A percentile compares a stretch with the other conserved stretches of the same genome.
These are phyloP conservation scores for Pogonocherus hispidulus DNA, from an alignment of 2,888 invertebrate genomes.

Conservation along the genomic window DNA sequence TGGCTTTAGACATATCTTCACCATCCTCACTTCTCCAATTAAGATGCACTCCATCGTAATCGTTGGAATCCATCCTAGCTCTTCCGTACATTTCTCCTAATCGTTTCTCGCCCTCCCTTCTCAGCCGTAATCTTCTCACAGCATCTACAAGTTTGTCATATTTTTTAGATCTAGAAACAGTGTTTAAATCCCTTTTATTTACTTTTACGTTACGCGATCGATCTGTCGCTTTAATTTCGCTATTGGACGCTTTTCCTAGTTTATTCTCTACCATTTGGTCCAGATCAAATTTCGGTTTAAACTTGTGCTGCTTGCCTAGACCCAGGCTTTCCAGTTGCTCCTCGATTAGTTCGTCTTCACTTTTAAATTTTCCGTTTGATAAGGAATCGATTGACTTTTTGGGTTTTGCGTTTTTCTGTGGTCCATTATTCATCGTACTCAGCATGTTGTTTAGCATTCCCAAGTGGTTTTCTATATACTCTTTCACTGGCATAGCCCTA, in stretches of 20 bases:
- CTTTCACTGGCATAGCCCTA: conserved; percentile 62
- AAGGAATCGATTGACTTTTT: neutral
- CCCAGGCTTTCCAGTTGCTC: conserved; percentile 57
- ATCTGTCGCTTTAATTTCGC: conserved; percentile 14
- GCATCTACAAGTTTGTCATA: conserved; percentile 60
- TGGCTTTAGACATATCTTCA: conserved; percentile 48
- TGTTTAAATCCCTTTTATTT: conserved; percentile 19
- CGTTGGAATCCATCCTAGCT: conserved; percentile 20
- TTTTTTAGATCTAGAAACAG: conserved; percentile 47
- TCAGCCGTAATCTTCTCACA: conserved; percentile 54
- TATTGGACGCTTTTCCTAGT: conserved; percentile 5
- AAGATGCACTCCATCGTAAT: conserved; percentile 34
- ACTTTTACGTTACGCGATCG: conserved; percentile 17
- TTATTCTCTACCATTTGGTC: conserved; percentile 48
- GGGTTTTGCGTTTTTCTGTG: neutral
- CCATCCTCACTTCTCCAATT: conserved; percentile 40
- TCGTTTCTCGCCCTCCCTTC: conserved; percentile 57
- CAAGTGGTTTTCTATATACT: conserved; percentile 63
- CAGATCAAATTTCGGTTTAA: conserved; percentile 54
- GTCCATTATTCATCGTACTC: conserved; percentile 1
- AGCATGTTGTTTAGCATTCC: conserved; percentile 53
- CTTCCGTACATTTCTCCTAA: conserved; percentile 58
- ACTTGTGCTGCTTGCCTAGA: conserved; percentile 51
- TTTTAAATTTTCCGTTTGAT: neutral
- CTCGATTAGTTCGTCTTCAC: conserved; percentile 41